Evolutionary conservation across 2,888 invertebrate species (phyloP), one percentile per base, ranked within the genome.

Genomic region (Phorcus lineatus): DNA sequence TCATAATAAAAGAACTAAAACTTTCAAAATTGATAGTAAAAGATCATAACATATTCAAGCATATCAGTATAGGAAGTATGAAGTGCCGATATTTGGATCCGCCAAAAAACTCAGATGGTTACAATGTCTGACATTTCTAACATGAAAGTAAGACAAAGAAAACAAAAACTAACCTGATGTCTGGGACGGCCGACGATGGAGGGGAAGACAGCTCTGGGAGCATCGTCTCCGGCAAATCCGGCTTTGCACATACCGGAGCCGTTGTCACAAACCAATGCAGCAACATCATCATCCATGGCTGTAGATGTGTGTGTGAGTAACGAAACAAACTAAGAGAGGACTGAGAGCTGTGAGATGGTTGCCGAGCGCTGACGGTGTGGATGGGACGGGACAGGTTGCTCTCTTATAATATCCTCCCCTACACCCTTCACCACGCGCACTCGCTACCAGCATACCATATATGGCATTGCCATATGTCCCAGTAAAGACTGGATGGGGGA

Each of bases 241-340:
- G 89, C 89, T 80, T 89, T 89, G 82, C 87, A 88, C 88, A 88
- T 88, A 52, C 96, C 96, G 92, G 97, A 97, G 83, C 98, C 98
- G 94, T 96, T 96, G 95, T 98, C 97, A 79, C 91, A 89, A 81
- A 92, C 91, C 76, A 92, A 84, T 81, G 92, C 92, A 77, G 92
- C 91, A 96, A 89, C 88, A 67, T 89, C 90, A 54, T 89, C 88
- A 82, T 90, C 89, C 75, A 80, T 75, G 80, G 28, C 24, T 62
- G 62, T 62, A 28, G 62, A 28, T 62, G 24, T 24, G 24, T n/a
- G n/a, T 62, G 62, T 62, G 62, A 28, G 22, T 28, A 28, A 24
- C 28, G 28, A 62, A 24, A 28, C 24, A 62, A n/a, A 62, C 62
- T 62, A 62, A 62, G 19, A 62, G 62, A 62, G 62, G 62, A 24